Evolutionary conservation across 2,113 vertebrate genomes (phyloP).

Genomic region (Platysternon megacephalum): DNA sequence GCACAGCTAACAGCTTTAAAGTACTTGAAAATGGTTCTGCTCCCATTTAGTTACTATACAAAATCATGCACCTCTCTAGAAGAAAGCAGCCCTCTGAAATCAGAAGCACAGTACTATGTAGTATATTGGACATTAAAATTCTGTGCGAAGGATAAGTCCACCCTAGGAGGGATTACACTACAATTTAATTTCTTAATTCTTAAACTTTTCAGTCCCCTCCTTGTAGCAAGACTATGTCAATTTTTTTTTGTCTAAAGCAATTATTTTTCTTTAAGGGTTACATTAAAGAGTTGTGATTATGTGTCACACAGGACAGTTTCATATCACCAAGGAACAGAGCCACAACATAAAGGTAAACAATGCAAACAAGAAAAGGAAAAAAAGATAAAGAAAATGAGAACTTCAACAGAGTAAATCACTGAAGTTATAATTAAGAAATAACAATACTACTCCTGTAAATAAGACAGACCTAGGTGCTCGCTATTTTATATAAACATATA

Average conservation of each 20-base stretch:
- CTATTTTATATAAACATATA: background rate
- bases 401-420: background rate
- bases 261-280: background rate
- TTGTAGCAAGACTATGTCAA: background rate
- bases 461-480: background rate
- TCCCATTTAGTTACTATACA: background rate
- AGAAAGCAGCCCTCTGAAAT: background rate
- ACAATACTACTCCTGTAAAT: rapidly evolving
- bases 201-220: background rate
- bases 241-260: background rate
- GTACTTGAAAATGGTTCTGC: slow-evolving; percentile 17
- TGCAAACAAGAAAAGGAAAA: background rate
- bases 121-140: background rate
- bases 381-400: background rate
- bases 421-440: background rate
- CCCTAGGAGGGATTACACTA: background rate
- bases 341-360: background rate
- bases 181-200: background rate
- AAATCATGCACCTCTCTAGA: background rate
- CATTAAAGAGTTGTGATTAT: background rate
- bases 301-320: background rate
- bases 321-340: background rate
- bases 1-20: slow-evolving; percentile 9
- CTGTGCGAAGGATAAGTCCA: background rate
- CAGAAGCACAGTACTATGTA: rapidly evolving